Percentiles rank a stretch among this genome's conserved stretches.
These are phyloP conservation scores for Eonycteris spelaea DNA, from an alignment of 2,113 vertebrate species.

Conservation along the genomic window DNA sequence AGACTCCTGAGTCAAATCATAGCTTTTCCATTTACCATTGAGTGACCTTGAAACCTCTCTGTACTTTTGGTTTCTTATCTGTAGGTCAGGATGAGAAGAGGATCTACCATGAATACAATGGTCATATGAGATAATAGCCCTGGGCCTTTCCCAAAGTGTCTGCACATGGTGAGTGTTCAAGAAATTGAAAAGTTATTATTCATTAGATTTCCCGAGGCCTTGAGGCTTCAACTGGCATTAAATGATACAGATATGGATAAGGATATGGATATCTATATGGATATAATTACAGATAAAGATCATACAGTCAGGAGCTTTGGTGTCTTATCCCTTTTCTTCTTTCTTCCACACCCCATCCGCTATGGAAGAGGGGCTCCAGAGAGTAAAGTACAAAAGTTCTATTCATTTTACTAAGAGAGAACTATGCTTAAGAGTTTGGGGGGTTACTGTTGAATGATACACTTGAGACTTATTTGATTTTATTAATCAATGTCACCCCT, in stretches of 20 bases:
- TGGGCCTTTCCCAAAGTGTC: neutral
- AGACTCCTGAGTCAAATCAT: neutral
- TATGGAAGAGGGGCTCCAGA: neutral
- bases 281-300: neutral
- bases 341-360: neutral
- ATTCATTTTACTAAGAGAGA: neutral
- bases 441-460: too few relatives aligned
- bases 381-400: neutral
- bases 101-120: neutral
- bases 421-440: neutral
- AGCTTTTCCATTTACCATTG: neutral
- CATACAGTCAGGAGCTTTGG: neutral
- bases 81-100: neutral
- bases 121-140: rapidly evolving
- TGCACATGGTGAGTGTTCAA: neutral
- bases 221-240: neutral
- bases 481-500: too few relatives aligned
- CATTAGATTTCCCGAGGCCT: neutral
- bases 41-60: neutral
- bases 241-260: too few relatives aligned
- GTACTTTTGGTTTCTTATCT: neutral
- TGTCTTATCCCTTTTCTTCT: rapidly evolving
- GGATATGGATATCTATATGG: rapidly evolving
- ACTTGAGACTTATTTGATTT: too few relatives aligned
- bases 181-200: neutral